These are phyloP conservation scores for Orientallactaga sibirica DNA, from an alignment of 2,797 vertebrate genomes.

Conservation along the genomic window DNA sequence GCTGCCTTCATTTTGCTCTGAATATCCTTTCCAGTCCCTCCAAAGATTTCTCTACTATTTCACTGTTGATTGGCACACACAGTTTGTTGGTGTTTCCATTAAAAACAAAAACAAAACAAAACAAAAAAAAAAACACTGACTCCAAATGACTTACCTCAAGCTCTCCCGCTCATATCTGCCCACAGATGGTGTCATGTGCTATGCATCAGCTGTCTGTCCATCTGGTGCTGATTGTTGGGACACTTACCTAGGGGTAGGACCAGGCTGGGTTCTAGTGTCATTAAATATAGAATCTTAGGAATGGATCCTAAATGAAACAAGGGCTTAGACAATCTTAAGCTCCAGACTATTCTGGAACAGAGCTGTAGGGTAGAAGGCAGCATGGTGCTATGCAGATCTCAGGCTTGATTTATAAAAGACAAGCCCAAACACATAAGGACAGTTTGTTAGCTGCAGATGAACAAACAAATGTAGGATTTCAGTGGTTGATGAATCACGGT, in stretches of 20 bases:
- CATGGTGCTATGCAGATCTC: neutral
- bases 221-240: neutral
- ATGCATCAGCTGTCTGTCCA: neutral
- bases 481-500: conserved; percentile 46
- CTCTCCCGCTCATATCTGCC: neutral
- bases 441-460: conserved; percentile 39
- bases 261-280: neutral
- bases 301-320: neutral
- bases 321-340: neutral
- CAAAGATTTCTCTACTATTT: neutral
- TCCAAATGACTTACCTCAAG: neutral
- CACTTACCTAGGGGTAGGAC: neutral
- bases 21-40: neutral
- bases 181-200: neutral
- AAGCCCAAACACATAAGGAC: neutral
- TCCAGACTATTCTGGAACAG: neutral
- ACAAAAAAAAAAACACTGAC: neutral
- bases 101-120: too few relatives aligned
- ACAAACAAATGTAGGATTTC: neutral
- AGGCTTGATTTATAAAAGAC: conserved; percentile 33
- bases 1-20: neutral
- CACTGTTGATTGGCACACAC: neutral
- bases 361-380: neutral
- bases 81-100: neutral
- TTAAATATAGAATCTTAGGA: neutral